Conservation (phyloP, 2,113 vertebrate species). For the human (Homo sapiens) region GRCh38 chr2:235805001-235805500, state of each 20-base stretch:
- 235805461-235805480: slow-evolving; percentile 59
- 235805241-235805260: rapidly evolving
- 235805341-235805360: background rate
- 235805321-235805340: background rate
- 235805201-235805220: rapidly evolving
- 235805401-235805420: slow-evolving; percentile 43
- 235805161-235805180: background rate
- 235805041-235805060: rapidly evolving
- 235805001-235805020: rapidly evolving
- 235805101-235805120: rapidly evolving
- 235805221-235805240: background rate
- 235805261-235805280: rapidly evolving
- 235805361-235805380: background rate
- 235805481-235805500: slow-evolving; percentile 38
- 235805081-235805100: rapidly evolving
- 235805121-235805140: rapidly evolving
- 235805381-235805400: slow-evolving; percentile 33
- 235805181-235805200: background rate
- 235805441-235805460: slow-evolving; percentile 65
- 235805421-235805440: slow-evolving; percentile 65
- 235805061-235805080: rapidly evolving
- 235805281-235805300: rapidly evolving
- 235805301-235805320: rapidly evolving
- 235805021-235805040: rapidly evolving
- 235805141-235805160: rapidly evolving